Evolutionary conservation across 1,140 invertebrate genomes (phyloP), one percentile per base, ranked within the genome.

Genomic region (Oncopodura yosiiana): DNA sequence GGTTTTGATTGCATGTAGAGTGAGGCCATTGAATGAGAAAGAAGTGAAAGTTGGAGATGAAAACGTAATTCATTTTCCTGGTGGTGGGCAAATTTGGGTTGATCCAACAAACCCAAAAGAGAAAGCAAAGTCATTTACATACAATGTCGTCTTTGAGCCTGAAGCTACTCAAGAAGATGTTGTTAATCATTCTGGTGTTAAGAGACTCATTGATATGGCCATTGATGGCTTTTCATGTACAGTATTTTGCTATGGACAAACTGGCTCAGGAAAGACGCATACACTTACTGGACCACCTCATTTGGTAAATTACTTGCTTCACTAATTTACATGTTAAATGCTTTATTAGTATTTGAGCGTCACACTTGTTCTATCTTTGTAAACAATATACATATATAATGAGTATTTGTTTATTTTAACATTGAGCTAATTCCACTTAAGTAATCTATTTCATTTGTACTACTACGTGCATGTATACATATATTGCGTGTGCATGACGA

Each of bases 161-260:
- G 82, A 84, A 6, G 84, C 87, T 0, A 83, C 81, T 1, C 90
- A 94, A 70, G 76, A 80, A 42, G 78, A 79, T 53, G 67, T 78
- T 16, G 70, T 89, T 27, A 82, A 87, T 69, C 84, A 86, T 72
- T 87, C 81, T 2, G 87, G 87, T 1, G 77, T 92, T 30, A 86
- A 85, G 66, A 77, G 84, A 27, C 78, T 94, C 11, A 81, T 94
- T 49, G 87, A 92, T 66, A 93, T 93, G 87, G 86, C 87, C 11
- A 78, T 93, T 3, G 87, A 91, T 65, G 90, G 90, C 0, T 96
- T 94, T 70, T 88, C 87, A 56, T 88, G 88, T 58, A 97, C 94
- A 3, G 82, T 81, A 9, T 88, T 94, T 69, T 95, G 94, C 66
- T 98, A 98, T 71, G 94, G 94, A 37, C 93, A 97, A 72, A 98